Evolutionary conservation across 1,140 invertebrate species (phyloP).

Genomic region (Drosophila ambigua): DNA sequence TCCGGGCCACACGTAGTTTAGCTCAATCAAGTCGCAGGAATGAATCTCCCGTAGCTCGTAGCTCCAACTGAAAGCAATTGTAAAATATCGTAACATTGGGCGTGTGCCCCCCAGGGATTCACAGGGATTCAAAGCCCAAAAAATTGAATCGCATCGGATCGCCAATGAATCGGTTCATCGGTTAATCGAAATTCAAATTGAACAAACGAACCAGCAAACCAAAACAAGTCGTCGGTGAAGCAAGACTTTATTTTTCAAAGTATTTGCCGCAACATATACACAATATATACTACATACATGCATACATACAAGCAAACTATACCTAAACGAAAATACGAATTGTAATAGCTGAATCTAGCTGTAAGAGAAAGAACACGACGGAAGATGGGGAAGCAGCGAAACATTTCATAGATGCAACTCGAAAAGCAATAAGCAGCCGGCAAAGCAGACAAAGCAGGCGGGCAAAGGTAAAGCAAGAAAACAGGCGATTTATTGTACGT

Average conservation of each 20-base stretch:
- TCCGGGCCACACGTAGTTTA: constrained; percentile 24
- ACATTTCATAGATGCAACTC: constrained; percentile 54
- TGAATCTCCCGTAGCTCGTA: constrained; percentile 37
- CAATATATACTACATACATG: constrained; percentile 3
- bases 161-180: too few relatives aligned
- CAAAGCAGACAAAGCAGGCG: constrained; percentile 11
- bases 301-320: not conserved
- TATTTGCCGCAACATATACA: constrained; percentile 65
- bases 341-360: constrained; percentile 62
- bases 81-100: constrained; percentile 64
- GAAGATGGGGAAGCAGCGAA: constrained; percentile 1
- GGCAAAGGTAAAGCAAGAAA: constrained; percentile 3
- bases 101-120: too few relatives aligned
- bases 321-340: constrained; percentile 34
- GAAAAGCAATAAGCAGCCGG: constrained; percentile 62
- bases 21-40: constrained; percentile 37
- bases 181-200: constrained; percentile 9
- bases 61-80: constrained; percentile 75
- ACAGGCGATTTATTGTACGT: constrained; percentile 12
- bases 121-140: constrained; percentile 5
- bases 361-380: not conserved
- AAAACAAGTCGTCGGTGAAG: constrained; percentile 6
- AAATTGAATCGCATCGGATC: constrained; percentile 33
- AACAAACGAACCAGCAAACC: constrained; percentile 39
- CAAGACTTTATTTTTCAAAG: constrained; percentile 81